Evolutionary conservation across 1,140 invertebrate species (phyloP), one percentile per base, ranked within the genome.

Genomic region (Drosophila dunni): DNA sequence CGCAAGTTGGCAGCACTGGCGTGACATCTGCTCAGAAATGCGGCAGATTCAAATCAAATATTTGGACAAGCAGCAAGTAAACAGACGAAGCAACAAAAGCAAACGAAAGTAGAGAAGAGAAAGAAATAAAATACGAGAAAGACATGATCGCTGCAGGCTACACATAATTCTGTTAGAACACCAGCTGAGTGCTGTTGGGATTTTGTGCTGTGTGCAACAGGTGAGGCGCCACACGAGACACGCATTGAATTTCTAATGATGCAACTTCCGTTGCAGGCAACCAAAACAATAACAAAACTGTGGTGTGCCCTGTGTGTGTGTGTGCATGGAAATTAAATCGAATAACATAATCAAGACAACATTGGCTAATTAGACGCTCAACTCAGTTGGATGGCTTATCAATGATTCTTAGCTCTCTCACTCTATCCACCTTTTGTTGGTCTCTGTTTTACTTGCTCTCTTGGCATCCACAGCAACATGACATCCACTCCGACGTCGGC

Each of bases 241-340:
- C 82, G 82, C 54, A 56, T 53, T 64, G 82, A 82, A 86, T 86
- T 63, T 75, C 61, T 88, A 88, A 86, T 86, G 83, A 88, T 68
- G 56, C 67, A 60, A 86, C 79, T 86, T 86, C 82, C 82, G 83
- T 63, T 69, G 71, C 51, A 60, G 20, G 17, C 40, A 40, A 9
- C 17, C 20, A 40, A 13, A n/a, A 50, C 51, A 13, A 34, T 34
- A 53, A 56, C 53, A 29, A 29, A 29, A 29, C 24, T 29, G 4
- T 29, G 24, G 36, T 56, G 38, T 56, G 38, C 53, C 8, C 13
- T 9, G 33, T 20, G 13, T 33, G 34, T 17, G 20, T 34, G 34
- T 9, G 46, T 61, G 46, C 34, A 36, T 45, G 11, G 13, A 51
- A 17, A 66, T 58, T 11, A 38, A 67, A 58, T 60, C 29, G 20